Base-by-base conservation (phyloP, 2,113 vertebrate genomes). In the Otolemur garnettii region DNA sequence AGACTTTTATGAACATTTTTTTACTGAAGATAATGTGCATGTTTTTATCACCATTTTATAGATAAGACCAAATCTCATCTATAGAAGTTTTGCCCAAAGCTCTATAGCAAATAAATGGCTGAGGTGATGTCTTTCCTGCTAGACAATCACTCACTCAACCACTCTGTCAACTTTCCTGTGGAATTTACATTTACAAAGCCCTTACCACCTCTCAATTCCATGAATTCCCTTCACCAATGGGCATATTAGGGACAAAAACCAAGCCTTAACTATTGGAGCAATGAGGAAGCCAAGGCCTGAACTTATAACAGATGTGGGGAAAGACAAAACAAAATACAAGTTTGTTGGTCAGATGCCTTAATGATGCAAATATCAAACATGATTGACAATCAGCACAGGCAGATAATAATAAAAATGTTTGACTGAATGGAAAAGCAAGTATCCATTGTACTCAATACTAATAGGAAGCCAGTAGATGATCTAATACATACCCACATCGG, bases 371-470 rank as follows among this genome's bases (percentile, higher is more conserved):
- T 64, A 74, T 15, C 45, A 92, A 77, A 62, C 22, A 4, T 45
- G 50, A 87, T 4, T 74, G 59, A 71, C 28, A 50, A 79, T 12
- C 4, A 18, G 22, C 66, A 77, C 14, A 59, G 35, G 77, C 19
- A 77, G n/a, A 78, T n/a, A 26, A 53, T n/a, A 89, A 95, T 94
- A 91, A 90, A 96, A 90, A 74, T 17, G 12, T 30, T 87, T 91
- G 81, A 12, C 28, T 68, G 10, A 66, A 50, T 50, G 45, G 10
- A 50, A 50, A 50, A 50, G 8, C 45, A 50, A 50, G 45, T 50
- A 50, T 50, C 45, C 45, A 50, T 2, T 50, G 45, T 50, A 50
- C 45, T 50, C 45, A 50, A 50, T 50, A 50, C 45, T 50, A 50
- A 50, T 50, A 50, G 45, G 45, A 50, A 50, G 45, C 45, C 45